Conservation (phyloP, 2,797 vertebrate genomes). For the Muscicapa comitata region DNA sequence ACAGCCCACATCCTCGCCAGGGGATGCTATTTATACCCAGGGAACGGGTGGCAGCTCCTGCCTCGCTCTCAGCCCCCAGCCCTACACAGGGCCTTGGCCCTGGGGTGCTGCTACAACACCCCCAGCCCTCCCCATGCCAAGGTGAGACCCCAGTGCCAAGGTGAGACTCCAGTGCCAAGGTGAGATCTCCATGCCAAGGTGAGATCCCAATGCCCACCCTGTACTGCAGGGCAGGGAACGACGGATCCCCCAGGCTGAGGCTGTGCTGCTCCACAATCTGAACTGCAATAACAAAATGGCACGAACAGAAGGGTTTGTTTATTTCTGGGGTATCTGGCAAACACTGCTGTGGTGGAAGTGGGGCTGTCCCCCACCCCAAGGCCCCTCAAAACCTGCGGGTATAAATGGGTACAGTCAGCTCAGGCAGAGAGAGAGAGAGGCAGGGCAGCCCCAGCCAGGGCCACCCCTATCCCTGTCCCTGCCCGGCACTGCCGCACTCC, state of each 20-base stretch:
- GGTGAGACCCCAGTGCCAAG: accelerated
- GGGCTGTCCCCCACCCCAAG: background rate
- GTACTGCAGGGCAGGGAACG: background rate
- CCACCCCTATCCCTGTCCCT: background rate
- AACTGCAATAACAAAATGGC: background rate
- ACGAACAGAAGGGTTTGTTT: accelerated
- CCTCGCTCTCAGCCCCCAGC: background rate
- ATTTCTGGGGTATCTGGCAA: background rate
- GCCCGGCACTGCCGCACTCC: background rate
- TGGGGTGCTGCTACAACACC: accelerated
- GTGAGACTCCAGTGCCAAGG: too few relatives aligned
- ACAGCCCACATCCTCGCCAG: background rate
- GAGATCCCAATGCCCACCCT: accelerated
- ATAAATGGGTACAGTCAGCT: accelerated
- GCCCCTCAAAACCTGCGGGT: background rate
- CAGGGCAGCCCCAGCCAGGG: background rate
- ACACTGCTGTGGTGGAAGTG: accelerated
- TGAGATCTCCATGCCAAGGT: accelerated
- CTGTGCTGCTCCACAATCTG: background rate
- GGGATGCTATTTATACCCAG: slow-evolving; percentile 6
- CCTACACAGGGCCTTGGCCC: background rate
- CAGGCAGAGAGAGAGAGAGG: background rate
- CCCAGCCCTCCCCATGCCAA: background rate
- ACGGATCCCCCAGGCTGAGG: background rate
- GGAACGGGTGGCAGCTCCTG: background rate